Conservation (phyloP, 2,888 invertebrate genomes). For the Drosophila ezoana region DNA sequence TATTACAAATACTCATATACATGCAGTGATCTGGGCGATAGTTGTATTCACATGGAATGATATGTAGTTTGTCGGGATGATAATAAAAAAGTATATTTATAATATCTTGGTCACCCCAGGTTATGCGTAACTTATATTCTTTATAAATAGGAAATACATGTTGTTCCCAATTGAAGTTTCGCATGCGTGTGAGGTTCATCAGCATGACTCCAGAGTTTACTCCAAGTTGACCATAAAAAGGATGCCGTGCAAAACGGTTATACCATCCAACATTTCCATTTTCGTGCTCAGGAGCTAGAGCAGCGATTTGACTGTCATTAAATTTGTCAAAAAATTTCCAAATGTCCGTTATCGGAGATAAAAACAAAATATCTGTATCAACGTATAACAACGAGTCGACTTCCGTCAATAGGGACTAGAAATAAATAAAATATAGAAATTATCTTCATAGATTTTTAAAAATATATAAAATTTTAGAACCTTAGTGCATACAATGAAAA, state of each 20-base stretch:
- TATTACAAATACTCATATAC: slow-evolving; percentile 94
- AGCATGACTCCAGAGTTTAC: slow-evolving; percentile 99
- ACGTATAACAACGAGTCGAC: slow-evolving; percentile 95
- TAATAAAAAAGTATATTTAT: slow-evolving; percentile 94
- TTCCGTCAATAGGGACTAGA: slow-evolving; percentile 89
- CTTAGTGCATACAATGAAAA: too few species aligned
- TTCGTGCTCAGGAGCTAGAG: slow-evolving; percentile 95
- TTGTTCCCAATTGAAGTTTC: slow-evolving; percentile 93
- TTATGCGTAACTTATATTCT: slow-evolving; percentile 93
- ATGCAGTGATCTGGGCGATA: slow-evolving; percentile 98
- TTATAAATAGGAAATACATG: slow-evolving; percentile 93
- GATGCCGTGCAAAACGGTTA: slow-evolving; percentile 97
- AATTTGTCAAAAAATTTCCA: slow-evolving; percentile 94
- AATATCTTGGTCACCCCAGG: slow-evolving; percentile 99
- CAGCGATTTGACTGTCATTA: slow-evolving; percentile 94
- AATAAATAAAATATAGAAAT: slow-evolving; percentile 1
- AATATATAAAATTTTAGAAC: not conserved
- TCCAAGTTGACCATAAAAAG: slow-evolving; percentile 93
- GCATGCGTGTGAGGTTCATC: slow-evolving; percentile 97
- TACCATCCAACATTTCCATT: slow-evolving; percentile 98
- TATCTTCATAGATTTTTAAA: not conserved
- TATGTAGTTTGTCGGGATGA: slow-evolving; percentile 91
- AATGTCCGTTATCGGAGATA: slow-evolving; percentile 92
- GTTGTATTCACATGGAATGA: slow-evolving; percentile 94
- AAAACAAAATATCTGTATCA: slow-evolving; percentile 95